Evolutionary conservation across 2,797 vertebrate species (phyloP), one percentile per base, ranked within the genome.

Genomic region (Onychomys torridus): DNA sequence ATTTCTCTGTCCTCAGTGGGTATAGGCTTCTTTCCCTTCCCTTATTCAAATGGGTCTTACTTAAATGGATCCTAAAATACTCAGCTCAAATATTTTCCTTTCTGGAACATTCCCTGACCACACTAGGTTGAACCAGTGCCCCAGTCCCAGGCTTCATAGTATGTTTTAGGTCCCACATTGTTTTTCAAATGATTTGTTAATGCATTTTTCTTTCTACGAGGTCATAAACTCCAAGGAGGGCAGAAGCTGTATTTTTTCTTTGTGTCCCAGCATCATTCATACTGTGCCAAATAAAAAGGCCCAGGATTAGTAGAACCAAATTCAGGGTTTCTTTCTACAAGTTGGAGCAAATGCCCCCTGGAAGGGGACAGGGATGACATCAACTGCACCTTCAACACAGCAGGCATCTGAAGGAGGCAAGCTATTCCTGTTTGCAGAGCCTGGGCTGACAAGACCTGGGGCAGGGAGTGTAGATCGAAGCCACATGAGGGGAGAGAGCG

Each of bases 61-160:
- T 67, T n/a, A n/a, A n/a, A n/a, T n/a, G n/a, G 69, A 90, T 67
- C 37, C 59, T 71, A 43, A 77, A 84, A 34, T 89, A 86, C 1
- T 92, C 37, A 91, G n/a, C 29, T 65, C 46, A 77, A 95, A 61
- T n/a, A 49, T 93, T 79, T 92, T 67, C 94, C 59, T 89, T 84
- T 91, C 32, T 95, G 67, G 82, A 86, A 59, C 82, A 92, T 96
- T 71, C 49, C 49, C 32, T 90, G 55, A 57, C 34, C 43, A 37
- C 29, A n/a, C 49, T 55, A 55, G 34, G 57, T 40, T 75, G 73
- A 93, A 25, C 37, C 65, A 61, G 52, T 77, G 59, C 13, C 52
- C 27, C 23, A 82, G 29, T 19, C 10, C 37, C 87, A 67, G 29
- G 23, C 34, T 91, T 93, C 82, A 2, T 12, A 21, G 49, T 61